phyloP scores from a whole-genome alignment of 2,888 invertebrate species.

The Laothoe populi region DNA sequence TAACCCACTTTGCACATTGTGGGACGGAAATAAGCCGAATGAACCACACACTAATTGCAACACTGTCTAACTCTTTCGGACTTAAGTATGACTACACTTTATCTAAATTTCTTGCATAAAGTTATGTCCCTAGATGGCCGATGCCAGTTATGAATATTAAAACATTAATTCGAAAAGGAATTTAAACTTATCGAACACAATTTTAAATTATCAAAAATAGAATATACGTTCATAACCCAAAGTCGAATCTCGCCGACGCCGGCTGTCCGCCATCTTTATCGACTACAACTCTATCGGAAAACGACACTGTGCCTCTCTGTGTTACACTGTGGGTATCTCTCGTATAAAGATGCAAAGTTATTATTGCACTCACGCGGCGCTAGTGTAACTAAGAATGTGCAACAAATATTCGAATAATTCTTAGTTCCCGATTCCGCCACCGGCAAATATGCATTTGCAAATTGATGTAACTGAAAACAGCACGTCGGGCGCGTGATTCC shows the following conservation, averaged over 20 bases:
- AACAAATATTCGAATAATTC: constrained; percentile 6
- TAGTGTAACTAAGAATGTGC: constrained; percentile 19
- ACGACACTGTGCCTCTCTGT: constrained; percentile 21
- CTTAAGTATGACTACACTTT: background rate
- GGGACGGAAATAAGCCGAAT: no score
- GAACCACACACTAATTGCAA: background rate
- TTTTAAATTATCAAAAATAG: constrained; percentile 21
- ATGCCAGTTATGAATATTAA: constrained; percentile 10
- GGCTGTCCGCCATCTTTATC: constrained; percentile 24
- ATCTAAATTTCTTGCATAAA: constrained; percentile 13
- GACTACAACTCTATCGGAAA: constrained; percentile 22
- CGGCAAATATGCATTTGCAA: constrained; percentile 35
- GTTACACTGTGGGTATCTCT: constrained; percentile 4
- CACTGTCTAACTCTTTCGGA: background rate
- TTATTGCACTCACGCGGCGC: constrained; percentile 13
- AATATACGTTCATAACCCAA: constrained; percentile 26
- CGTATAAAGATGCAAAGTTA: constrained; percentile 16
- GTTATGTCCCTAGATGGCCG: background rate
- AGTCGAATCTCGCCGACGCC: constrained; percentile 27
- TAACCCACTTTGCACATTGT: no score
- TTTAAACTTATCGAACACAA: constrained; percentile 16
- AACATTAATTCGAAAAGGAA: constrained; percentile 13
- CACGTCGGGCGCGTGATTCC: constrained; percentile 26
- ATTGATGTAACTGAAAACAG: constrained; percentile 29
- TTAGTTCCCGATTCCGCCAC: constrained; percentile 32